Evolutionary conservation across 2,888 invertebrate species (phyloP), one percentile per base, ranked within the genome.

Genomic region (Drosophila suboccidentalis): DNA sequence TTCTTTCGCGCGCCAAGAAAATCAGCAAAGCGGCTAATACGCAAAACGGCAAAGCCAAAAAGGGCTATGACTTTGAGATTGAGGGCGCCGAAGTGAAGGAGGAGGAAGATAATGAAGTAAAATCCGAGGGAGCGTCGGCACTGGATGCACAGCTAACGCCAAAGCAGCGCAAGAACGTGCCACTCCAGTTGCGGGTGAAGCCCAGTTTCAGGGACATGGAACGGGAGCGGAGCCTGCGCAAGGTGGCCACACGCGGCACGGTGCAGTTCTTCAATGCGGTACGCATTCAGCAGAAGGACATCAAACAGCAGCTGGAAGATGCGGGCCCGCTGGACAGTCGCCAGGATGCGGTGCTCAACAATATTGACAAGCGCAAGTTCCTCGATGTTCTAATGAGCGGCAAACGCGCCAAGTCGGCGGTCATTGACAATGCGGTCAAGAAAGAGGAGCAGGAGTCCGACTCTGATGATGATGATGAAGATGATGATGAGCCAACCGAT

Each of bases 251-350:
- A 39, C 97, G 96, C 91, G 98, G 98, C 88, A 97, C 98, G 0
- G 97, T 98, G 0, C 98, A 98, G 91, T 93, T 98, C 72, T 98
- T 98, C 89, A 98, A 98, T 94, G 97, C 97, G 36, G 98, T 98
- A 0, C 95, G 95, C 85, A 94, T 95, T 81, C 98, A 98, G 92
- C 98, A 98, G 92, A 96, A 95, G 91, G 94, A 95, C 60, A 93
- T 98, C 53, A 94, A 95, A 47, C 94, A 94, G 63, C 95, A 97
- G 92, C 91, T 97, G 55, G 93, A 94, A 58, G 94, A 95, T 81
- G 95, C 94, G 70, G 96, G 96, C n/a, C 94, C 96, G 22, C 94
- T 97, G 38, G 96, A 97, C 91, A 94, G 95, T 29, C 96, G 96
- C 89, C 95, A 95, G 87, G 97, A 97, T 73, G 96, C 96, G 89